Conservation (phyloP, 2,888 invertebrate genomes). For the Malthinus seriepunctatus region DNA sequence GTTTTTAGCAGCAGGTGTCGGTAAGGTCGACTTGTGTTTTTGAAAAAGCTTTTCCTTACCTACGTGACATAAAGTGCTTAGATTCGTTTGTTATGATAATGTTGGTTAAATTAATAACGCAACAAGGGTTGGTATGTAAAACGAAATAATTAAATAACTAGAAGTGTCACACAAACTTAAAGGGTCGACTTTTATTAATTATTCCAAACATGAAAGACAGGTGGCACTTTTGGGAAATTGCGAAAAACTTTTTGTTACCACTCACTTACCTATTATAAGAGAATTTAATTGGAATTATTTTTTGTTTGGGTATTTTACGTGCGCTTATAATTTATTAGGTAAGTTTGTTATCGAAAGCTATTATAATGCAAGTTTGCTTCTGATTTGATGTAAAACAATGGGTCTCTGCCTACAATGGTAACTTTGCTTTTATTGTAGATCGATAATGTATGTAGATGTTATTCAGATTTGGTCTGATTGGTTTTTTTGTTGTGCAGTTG, state of each 20-base stretch:
- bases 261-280: no score
- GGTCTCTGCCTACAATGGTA: conserved; percentile 36
- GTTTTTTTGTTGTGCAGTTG: conserved; percentile 11
- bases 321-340: conserved; percentile 35
- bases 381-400: conserved; percentile 36
- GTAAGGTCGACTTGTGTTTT: conserved; percentile 1
- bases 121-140: not conserved
- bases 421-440: conserved; percentile 24
- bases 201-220: not conserved
- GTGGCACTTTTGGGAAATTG: not conserved
- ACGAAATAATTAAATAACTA: conserved; percentile 5
- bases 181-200: not conserved
- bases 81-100: not conserved
- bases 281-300: no score
- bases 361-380: conserved; percentile 33
- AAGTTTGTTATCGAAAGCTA: conserved; percentile 33
- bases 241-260: no score
- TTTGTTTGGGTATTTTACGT: not conserved
- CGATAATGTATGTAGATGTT: conserved; percentile 33
- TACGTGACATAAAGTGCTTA: not conserved
- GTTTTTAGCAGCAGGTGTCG: conserved; percentile 1
- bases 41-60: not conserved
- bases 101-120: not conserved
- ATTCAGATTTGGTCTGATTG: conserved; percentile 25
- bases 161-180: conserved; percentile 1